Evolutionary conservation across 2,888 invertebrate genomes (phyloP).

Genomic region (Leucania comma): DNA sequence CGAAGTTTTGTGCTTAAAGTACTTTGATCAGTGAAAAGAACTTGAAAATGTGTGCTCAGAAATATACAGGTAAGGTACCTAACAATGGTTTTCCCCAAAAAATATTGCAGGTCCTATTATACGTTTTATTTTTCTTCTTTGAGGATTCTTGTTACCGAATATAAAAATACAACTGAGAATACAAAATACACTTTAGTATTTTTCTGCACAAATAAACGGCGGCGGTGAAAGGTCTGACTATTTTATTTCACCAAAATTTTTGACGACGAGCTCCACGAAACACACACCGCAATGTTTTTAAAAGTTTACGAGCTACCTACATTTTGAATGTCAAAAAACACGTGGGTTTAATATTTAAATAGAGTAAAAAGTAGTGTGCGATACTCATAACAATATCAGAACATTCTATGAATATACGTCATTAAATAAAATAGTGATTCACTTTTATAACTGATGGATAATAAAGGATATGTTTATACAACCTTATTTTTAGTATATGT

Average conservation of each 20-base stretch:
- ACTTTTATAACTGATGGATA: neutral
- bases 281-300: conserved; percentile 4
- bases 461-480: too few relatives aligned
- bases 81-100: conserved; percentile 18
- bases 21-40: conserved; percentile 6
- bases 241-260: conserved; percentile 26
- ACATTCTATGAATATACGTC: too few relatives aligned
- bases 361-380: neutral
- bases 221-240: conserved; percentile 1
- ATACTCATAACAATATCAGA: neutral
- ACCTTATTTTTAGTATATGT: too few relatives aligned
- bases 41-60: conserved; percentile 7
- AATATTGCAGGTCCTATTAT: conserved; percentile 4
- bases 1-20: neutral
- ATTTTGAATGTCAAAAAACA: conserved; percentile 13
- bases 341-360: conserved; percentile 6
- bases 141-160: conserved; percentile 13
- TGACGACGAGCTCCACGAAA: neutral
- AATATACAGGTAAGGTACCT: neutral
- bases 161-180: conserved; percentile 21
- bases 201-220: conserved; percentile 18
- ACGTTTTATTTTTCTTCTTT: conserved; percentile 12
- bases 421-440: neutral
- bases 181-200: conserved; percentile 7
- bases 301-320: conserved; percentile 2